Evolutionary conservation across 2,797 vertebrate genomes (phyloP), one percentile per base, ranked within the genome.

Genomic region (Eulemur coronatus): DNA sequence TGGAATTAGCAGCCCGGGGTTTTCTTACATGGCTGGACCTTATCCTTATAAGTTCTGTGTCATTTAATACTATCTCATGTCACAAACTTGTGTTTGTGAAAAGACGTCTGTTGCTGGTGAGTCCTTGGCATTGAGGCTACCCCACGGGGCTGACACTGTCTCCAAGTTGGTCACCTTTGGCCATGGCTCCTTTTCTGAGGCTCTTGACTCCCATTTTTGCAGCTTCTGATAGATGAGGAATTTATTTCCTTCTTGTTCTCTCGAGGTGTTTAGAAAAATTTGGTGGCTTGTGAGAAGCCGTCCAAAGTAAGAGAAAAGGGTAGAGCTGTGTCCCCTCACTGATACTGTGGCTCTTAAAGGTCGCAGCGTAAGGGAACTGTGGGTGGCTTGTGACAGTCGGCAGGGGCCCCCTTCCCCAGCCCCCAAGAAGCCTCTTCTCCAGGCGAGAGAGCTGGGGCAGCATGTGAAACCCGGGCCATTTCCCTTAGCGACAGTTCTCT

Each of bases 11-110:
- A 8, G 11, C 35, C 43, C 4, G 41, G 57, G 38, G 28, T 22
- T 41, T 28, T 17, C 13, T 28, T 20, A 24, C 14, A 35, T 41
- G 48, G 12, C 63, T 43, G 26, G 30, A 5, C 69, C 38, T 30
- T 8, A 7, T 17, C 30, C 33, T 13, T 7, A 1, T 0, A 41
- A 10, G 26, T 2, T 22, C 20, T 14, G 7, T 43, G 0, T 33
- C 2, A 10, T 30, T n/a, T 38, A 10, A 20, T 24, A 1, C 1
- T 1, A 3, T 15, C 24, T 24, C 7, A 1, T 5, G 69, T 24
- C 2, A 10, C 35, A 9, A n/a, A 26, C 22, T 12, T 3, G 4
- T 50, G 30, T 46, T 24, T 52, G 38, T 26, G 69, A 14, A n/a
- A 28, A 35, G 11, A 38, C 0, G 0, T 30, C 7, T 41, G n/a